Conservation (phyloP, 1,140 invertebrate genomes). For the Glossosoma conforme region DNA sequence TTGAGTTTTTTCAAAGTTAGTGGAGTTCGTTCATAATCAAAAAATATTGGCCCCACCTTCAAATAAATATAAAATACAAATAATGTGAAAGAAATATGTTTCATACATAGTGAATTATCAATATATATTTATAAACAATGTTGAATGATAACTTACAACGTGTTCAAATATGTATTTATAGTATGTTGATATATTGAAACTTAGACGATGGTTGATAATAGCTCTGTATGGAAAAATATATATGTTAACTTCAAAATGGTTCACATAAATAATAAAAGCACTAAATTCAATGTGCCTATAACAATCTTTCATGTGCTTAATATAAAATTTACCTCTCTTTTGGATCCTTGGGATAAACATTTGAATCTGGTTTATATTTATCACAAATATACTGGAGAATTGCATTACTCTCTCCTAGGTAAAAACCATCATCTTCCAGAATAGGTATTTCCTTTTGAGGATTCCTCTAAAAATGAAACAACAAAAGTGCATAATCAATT, state of each 20-base stretch:
- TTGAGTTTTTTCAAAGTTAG: conserved; percentile 60
- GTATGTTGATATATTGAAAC: conserved; percentile 70
- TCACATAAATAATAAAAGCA: too few relatives aligned
- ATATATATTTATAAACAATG: neutral
- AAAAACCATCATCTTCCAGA: conserved; percentile 66
- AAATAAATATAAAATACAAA: conserved; percentile 15
- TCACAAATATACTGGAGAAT: conserved; percentile 74
- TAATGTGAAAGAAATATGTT: neutral
- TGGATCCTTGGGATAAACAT: conserved; percentile 65
- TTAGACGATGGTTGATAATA: conserved; percentile 68
- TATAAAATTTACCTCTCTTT: conserved; percentile 42
- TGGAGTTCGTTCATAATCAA: conserved; percentile 62
- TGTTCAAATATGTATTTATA: conserved; percentile 66
- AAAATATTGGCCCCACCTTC: conserved; percentile 69
- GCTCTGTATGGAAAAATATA: conserved; percentile 48
- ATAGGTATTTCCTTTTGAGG: conserved; percentile 77
- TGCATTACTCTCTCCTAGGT: conserved; percentile 68
- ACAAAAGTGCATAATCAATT: neutral
- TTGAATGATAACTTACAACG: conserved; percentile 48
- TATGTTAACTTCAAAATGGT: neutral
- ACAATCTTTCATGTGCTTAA: too few relatives aligned
- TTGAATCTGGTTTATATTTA: conserved; percentile 59
- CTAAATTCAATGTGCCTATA: too few relatives aligned
- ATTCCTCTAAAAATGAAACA: conserved; percentile 54
- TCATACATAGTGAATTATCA: neutral